Evolutionary conservation across 1,140 invertebrate genomes (phyloP).

Genomic region (Eriocheir sinensis): DNA sequence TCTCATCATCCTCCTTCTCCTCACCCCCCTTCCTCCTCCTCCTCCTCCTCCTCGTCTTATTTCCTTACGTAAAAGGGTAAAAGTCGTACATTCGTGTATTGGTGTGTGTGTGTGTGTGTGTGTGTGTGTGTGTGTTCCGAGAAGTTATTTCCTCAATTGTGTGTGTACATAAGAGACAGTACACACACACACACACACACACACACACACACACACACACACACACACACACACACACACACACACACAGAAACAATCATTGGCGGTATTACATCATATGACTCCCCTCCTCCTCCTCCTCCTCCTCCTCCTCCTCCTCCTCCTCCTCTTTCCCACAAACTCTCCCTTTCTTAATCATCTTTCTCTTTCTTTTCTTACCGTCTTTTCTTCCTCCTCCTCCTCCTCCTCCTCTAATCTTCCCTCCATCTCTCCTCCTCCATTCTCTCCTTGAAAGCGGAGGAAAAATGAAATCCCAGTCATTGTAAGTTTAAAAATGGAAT

Average conservation of each 20-base stretch:
- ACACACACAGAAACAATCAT: background rate
- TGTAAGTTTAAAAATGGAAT: conserved; percentile 17
- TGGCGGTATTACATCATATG: too few species aligned
- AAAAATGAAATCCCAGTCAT: background rate
- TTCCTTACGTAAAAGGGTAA: too few species aligned
- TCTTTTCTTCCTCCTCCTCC: conserved; percentile 9
- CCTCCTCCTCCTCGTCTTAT: too few species aligned
- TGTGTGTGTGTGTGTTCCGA: background rate
- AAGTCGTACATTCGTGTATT: background rate
- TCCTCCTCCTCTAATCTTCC: background rate
- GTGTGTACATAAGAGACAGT: background rate
- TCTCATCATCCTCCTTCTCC: too few species aligned
- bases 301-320: background rate
- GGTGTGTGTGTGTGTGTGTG: background rate
- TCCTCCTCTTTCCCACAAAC: background rate
- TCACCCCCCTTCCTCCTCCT: background rate
- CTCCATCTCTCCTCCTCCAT: background rate
- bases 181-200: background rate
- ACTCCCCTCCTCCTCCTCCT: too few species aligned
- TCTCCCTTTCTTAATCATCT: too few species aligned
- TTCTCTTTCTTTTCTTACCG: background rate
- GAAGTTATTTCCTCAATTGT: background rate
- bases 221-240: conserved; percentile 2
- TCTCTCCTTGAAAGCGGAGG: background rate
- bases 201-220: background rate